Base-by-base conservation (phyloP, 2,888 invertebrate species). In the Pseudococcus jackbeardsleyi region DNA sequence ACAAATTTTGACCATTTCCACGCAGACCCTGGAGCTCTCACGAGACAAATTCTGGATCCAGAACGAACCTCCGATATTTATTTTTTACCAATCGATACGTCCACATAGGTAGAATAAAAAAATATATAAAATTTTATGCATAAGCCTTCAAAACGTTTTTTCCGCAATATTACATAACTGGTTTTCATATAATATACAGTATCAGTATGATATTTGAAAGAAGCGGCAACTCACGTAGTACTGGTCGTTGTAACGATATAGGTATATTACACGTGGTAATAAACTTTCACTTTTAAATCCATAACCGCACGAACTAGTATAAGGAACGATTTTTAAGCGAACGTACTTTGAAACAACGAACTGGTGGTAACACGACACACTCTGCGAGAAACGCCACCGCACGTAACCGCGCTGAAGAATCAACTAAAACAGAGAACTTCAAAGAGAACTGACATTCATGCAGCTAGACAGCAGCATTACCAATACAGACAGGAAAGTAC, bases 261-360 rank as follows among this genome's bases (percentile, higher is more conserved):
- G 79, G 88, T 88, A 88, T 82, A 77, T 88, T 88, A 88, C 88
- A 88, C 88, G 88, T 88, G 88, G 79, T 88, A 88, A 77, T 77
- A 88, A 88, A 88, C 88, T 88, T 88, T 88, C 88, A 88, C 88
- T 88, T 88, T 88, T 88, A 88, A 88, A 88, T 88, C 88, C 88
- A 88, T 88, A 88, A 88, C 88, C 88, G 88, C 88, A 88, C 88
- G 88, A 88, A 88, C 88, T 82, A 88, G 88, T 88, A 88, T 79
- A 82, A 82, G 88, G 50, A 88, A 88, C 88, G 88, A 79, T 88
- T 88, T 88, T 79, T 33, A 88, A 88, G 85, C 54, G 85, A 54
- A 64, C 46, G 79, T 46, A 82, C 79, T 82, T 46, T 33, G 54
- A 87, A 50, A 87, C 87, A n/a, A 86, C 86, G 48, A 87, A 88